Percentiles rank a stretch among this genome's conserved stretches.
Conservation (phyloP, 2,113 vertebrate species). For the Mobula birostris region DNA sequence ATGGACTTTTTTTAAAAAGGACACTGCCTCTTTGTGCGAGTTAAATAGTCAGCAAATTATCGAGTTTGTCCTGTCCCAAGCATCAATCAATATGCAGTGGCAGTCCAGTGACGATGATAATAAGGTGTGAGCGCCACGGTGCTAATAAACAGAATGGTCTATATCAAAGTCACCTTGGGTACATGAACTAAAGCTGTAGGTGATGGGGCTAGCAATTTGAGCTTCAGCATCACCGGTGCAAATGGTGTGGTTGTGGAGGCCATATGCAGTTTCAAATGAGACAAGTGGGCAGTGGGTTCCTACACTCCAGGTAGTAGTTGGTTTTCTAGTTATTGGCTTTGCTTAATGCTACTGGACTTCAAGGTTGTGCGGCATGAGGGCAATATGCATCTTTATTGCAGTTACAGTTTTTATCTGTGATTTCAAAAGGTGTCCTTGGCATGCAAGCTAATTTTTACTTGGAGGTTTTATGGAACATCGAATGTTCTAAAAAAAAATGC, state of each 20-base stretch:
- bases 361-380: background rate
- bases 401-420: background rate
- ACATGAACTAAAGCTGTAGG: no score
- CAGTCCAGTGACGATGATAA: no score
- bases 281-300: no score
- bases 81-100: background rate
- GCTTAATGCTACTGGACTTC: background rate
- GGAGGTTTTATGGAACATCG: background rate
- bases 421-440: background rate
- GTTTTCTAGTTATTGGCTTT: background rate
- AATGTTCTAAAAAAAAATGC: background rate
- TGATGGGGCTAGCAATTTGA: no score
- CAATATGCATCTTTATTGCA: background rate
- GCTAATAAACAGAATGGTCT: no score
- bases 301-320: no score
- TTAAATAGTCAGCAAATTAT: background rate
- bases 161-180: no score
- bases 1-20: background rate
- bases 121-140: no score
- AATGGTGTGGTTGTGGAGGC: no score
- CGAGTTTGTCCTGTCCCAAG: background rate
- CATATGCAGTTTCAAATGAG: no score
- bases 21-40: background rate
- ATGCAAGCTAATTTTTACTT: background rate
- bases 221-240: no score